Base-by-base conservation (phyloP, 2,113 vertebrate species). In the Procavia capensis region DNA sequence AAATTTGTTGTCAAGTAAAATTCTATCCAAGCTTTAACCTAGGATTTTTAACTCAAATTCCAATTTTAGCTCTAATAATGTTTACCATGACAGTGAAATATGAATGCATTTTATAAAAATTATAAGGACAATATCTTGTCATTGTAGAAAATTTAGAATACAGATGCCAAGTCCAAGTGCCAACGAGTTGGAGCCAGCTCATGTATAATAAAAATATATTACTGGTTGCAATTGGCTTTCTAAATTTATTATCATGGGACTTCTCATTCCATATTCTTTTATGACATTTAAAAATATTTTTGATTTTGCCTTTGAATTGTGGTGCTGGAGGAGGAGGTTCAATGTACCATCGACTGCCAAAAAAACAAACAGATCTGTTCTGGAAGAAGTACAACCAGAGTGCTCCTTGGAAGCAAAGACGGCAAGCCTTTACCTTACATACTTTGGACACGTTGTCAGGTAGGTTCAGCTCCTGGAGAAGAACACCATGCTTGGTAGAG, bases 131-230 rank as follows among this genome's bases (percentile, higher is more conserved):
- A 36, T 70, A 82, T 1, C 3, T 86, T 16, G 8, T 93, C 29
- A 93, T 2, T 91, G 17, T 57, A 88, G 78, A 84, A 91, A 85
- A 79, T 47, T 63, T 82, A 82, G n/a, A 86, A 61, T 68, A 82
- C 27, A 82, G 47, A 34, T 70, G n/a, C n/a, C n/a, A n/a, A n/a
- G n/a, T n/a, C n/a, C n/a, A n/a, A n/a, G n/a, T n/a, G n/a, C n/a
- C n/a, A n/a, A n/a, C n/a, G n/a, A n/a, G n/a, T n/a, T n/a, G n/a
- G n/a, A n/a, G n/a, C n/a, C n/a, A n/a, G n/a, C n/a, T n/a, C n/a
- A 94, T 61, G 43, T 31, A 76, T 81, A 85, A 59, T 36, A 81
- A 3, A 64, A 54, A 1, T 61, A 3, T 17, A 47, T 29, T 66
- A 90, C 22, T n/a, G 61, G 31, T 82, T 94, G 39, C 29, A 25